Percentiles rank a stretch among this genome's conserved stretches.
Evolutionary conservation across 2,888 invertebrate genomes (phyloP).

Genomic region (Malthinus flaveolus): DNA sequence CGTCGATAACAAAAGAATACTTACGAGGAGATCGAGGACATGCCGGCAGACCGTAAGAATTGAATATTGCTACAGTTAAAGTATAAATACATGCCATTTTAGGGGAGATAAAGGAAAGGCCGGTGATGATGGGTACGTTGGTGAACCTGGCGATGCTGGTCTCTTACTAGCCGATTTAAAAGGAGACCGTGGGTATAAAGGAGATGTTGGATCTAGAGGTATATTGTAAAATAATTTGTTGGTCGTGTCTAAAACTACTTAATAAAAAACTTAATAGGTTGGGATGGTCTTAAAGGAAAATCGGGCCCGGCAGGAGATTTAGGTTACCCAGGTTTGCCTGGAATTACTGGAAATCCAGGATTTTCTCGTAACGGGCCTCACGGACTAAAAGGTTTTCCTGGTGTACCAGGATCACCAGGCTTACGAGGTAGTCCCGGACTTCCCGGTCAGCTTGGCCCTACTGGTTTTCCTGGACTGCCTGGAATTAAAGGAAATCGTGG

Average conservation of each 20-base stretch:
- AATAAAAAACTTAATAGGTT: constrained; percentile 17
- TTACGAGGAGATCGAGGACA: constrained; percentile 58
- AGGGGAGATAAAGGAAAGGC: constrained; percentile 49
- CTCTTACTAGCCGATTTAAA: constrained; percentile 30
- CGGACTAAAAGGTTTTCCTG: constrained; percentile 71
- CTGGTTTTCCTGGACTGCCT: constrained; percentile 43
- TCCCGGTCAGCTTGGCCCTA: constrained; percentile 43
- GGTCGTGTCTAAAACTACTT: neutral
- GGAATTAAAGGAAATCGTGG: constrained; percentile 62
- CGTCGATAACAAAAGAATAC: constrained; percentile 55
- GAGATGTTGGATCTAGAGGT: constrained; percentile 55
- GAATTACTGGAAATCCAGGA: constrained; percentile 48
- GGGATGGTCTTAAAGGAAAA: constrained; percentile 55
- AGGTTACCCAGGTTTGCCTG: constrained; percentile 60
- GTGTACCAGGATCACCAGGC: constrained; percentile 68
- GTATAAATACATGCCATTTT: neutral
- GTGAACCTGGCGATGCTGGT: constrained; percentile 45
- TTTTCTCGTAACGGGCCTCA: constrained; percentile 55
- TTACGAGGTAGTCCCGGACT: constrained; percentile 59
- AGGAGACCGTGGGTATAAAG: constrained; percentile 54
- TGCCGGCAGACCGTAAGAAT: constrained; percentile 49
- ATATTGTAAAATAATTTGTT: constrained; percentile 39
- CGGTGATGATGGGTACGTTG: constrained; percentile 53
- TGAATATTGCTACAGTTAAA: too few relatives aligned
- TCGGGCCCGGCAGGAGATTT: constrained; percentile 60